phyloP scores from a whole-genome alignment of 1,140 invertebrate genomes.

The Tetramorium alpestre region DNA sequence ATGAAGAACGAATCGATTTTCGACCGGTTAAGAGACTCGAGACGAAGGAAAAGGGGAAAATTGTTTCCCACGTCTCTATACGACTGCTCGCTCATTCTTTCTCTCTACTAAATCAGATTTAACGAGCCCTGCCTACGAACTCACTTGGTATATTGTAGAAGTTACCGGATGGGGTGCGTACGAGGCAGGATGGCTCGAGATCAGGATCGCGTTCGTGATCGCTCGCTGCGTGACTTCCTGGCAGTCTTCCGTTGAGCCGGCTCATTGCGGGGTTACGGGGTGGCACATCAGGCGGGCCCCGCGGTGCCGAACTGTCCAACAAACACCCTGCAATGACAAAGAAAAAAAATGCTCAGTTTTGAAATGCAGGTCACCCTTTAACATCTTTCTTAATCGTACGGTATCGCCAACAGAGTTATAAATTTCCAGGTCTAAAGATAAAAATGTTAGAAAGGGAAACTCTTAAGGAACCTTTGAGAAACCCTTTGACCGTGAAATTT shows the following conservation, averaged over 20 bases:
- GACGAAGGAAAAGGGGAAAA: not conserved
- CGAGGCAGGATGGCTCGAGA: constrained; percentile 96
- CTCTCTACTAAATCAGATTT: constrained; percentile 47
- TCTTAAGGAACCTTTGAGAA: not conserved
- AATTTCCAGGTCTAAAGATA: not conserved
- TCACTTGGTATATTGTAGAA: constrained; percentile 94
- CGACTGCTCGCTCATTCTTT: not conserved
- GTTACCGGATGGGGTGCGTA: constrained; percentile 95
- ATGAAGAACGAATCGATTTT: not conserved
- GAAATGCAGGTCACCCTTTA: not conserved
- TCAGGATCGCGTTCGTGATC: constrained; percentile 91
- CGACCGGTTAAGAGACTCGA: not conserved
- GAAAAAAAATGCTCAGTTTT: constrained; percentile 27
- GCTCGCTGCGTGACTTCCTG: constrained; percentile 88
- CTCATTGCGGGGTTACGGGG: constrained; percentile 95
- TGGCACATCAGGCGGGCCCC: constrained; percentile 94
- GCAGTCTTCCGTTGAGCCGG: constrained; percentile 93
- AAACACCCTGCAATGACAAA: constrained; percentile 91
- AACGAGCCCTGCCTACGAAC: constrained; percentile 65
- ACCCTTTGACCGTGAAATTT: constrained; percentile 22
- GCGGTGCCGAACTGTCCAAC: constrained; percentile 91
- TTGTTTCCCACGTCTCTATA: constrained; percentile 51
- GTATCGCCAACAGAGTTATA: constrained; percentile 14
- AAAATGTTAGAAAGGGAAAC: not conserved
- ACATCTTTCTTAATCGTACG: constrained; percentile 15